Evolutionary conservation across 1,140 invertebrate species (phyloP).

Genomic region (Planococcus citri): DNA sequence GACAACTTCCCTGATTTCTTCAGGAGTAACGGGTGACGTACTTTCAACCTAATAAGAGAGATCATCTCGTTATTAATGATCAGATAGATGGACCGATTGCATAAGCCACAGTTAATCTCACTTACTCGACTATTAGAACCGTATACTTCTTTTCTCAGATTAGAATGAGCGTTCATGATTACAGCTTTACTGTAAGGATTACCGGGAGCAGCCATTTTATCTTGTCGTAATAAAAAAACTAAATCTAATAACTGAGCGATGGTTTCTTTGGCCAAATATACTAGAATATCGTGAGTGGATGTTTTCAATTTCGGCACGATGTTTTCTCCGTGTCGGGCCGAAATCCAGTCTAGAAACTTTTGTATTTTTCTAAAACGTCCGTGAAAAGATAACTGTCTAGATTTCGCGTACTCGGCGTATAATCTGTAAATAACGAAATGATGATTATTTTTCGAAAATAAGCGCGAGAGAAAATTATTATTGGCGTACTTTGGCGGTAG

Average conservation of each 20-base stretch:
- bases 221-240: slow-evolving; percentile 46
- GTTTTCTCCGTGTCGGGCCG: background rate
- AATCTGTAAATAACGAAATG: slow-evolving; percentile 21
- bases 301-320: slow-evolving; percentile 13
- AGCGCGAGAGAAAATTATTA: slow-evolving; percentile 8
- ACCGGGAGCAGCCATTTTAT: slow-evolving; percentile 37
- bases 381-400: slow-evolving; percentile 24
- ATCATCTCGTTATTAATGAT: background rate
- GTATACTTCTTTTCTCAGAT: slow-evolving; percentile 11
- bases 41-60: slow-evolving; percentile 9
- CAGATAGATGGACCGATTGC: too few species aligned
- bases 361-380: slow-evolving; percentile 5
- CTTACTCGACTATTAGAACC: slow-evolving; percentile 10
- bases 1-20: slow-evolving; percentile 44
- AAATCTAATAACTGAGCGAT: slow-evolving; percentile 53
- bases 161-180: slow-evolving; percentile 10
- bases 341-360: slow-evolving; percentile 25
- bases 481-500: slow-evolving; percentile 23
- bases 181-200: slow-evolving; percentile 34
- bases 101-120: too few species aligned
- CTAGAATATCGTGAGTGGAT: slow-evolving; percentile 37
- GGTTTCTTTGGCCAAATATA: slow-evolving; percentile 53
- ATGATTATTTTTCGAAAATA: too few species aligned
- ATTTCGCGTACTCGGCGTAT: slow-evolving; percentile 25
- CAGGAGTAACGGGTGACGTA: slow-evolving; percentile 36